Evolutionary conservation across 1,140 invertebrate genomes (phyloP), one percentile per base, ranked within the genome.

Genomic region (Sipha flava): DNA sequence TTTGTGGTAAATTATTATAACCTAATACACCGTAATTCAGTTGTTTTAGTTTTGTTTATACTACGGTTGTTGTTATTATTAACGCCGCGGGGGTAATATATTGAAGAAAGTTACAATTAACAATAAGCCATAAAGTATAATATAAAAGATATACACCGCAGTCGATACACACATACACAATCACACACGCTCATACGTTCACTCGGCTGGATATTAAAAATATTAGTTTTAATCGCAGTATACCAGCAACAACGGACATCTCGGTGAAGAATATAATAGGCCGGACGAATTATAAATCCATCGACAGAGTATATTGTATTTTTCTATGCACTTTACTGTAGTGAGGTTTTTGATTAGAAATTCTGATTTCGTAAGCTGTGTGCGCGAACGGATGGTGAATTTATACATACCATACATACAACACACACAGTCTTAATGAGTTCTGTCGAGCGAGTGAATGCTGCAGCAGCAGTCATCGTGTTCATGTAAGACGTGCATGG

Each of bases 51-150:
- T 57, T 77, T 59, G 29, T 59, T 16, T 18, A 9, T 26, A 31
- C 49, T 21, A 40, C 23, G 52, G 45, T 73, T 52, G 49, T 73
- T 73, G 23, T 59, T 73, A 73, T 54, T 73, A 73, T 34, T 26
- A 77, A 40, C 73, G 73, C 73, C 52, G 16, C 73, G 73, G 73
- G 73, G 73, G 73, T n/a, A 77, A 59, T 77, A 77, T 26, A 59
- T 59, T 54, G 73, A 77, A 77, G 73, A 77, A 77, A 77, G 73
- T 77, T 77, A 57, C 73, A 77, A 77, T 77, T 77, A 77, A 77
- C 49, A 57, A 43, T 59, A 57, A 77, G 73, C 34, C 29, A 57
- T 77, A 77, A 77, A 57, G 73, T 77, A 77, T 77, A 37, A 57
- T 59, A 21, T 77, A 37, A 57, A 54, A 34, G 52, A 43, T 52